Base-by-base conservation (phyloP, 2,888 invertebrate genomes). In the Camptogramma bilineatum region DNA sequence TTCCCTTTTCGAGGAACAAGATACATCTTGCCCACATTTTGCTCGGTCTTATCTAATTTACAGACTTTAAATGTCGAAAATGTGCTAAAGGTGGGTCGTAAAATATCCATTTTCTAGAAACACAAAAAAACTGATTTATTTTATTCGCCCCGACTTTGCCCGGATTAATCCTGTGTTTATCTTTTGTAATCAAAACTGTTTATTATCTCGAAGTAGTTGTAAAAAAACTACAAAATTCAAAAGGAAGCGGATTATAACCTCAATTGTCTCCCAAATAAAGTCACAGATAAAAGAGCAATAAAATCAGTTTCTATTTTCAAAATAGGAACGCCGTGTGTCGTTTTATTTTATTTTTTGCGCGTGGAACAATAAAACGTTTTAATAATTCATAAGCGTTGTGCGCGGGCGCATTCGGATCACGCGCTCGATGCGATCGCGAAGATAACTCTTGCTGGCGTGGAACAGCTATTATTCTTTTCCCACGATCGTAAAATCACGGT, bases 311-410 rank as follows among this genome's bases (percentile, higher is more conserved):
- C 89, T 90, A 90, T 89, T 89, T 87, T 86, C 86, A 74, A 88
- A 91, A 90, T 91, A 91, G 91, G 90, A 84, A 82, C 80, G 70
- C 55, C 81, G 80, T 74, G 76, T 70, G 75, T 77, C 74, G 78
- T 83, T 83, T 85, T 83, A 81, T 81, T 79, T 82, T 73, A 68
- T 78, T 81, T 86, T 90, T 90, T 90, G 89, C 86, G 82, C 81
- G 75, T 73, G 76, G 78, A 82, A 91, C 91, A 91, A 91, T 91
- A 92, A 90, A 90, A 86, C 84, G 83, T 83, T 69, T 91, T 82
- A 91, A 92, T 92, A 91, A 92, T 92, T 91, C 91, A 92, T 92
- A 91, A 89, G 90, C 64, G 9, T 73, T 69, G 75, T 73, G 81
- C 78, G 79, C 75, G 69, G 67, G 82, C 79, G 85, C 83, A 87